phyloP scores from a whole-genome alignment of 2,113 vertebrate species.

The Sander lucioperca region DNA sequence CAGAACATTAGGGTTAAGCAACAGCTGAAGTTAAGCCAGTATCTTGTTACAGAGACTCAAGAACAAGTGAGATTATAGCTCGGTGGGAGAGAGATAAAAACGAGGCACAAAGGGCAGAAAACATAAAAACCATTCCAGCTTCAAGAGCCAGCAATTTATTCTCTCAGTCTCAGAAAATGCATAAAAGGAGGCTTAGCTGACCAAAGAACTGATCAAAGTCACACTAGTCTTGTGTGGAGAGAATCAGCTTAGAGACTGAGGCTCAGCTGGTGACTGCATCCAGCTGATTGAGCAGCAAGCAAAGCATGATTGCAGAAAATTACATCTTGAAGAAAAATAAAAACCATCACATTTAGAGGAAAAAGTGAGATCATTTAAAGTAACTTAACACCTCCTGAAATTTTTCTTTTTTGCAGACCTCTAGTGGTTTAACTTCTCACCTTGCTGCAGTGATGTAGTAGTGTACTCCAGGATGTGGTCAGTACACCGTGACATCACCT shows the following conservation, averaged over 20 bases:
- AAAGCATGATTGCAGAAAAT: neutral
- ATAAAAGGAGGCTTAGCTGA: neutral
- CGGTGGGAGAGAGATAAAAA: neutral
- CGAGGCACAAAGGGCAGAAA: neutral
- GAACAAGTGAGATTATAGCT: slow-evolving; percentile 31
- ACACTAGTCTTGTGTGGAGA: neutral
- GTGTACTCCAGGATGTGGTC: too few relatives aligned
- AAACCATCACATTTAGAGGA: neutral
- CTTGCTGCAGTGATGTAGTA: too few relatives aligned
- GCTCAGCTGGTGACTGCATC: neutral
- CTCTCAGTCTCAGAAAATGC: neutral
- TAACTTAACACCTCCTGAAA: neutral
- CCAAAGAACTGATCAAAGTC: neutral
- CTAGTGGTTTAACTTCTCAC: too few relatives aligned
- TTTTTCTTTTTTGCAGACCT: neutral
- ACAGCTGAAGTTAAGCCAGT: neutral
- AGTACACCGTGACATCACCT: too few relatives aligned
- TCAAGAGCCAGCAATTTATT: neutral
- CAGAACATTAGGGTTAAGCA: neutral
- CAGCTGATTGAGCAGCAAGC: neutral
- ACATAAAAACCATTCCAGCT: neutral
- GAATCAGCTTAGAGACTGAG: neutral
- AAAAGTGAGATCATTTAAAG: neutral
- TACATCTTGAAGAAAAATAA: neutral
- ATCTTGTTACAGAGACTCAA: slow-evolving; percentile 3